Evolutionary conservation across 1,140 invertebrate genomes (phyloP).

Genomic region (Drusus annulatus): DNA sequence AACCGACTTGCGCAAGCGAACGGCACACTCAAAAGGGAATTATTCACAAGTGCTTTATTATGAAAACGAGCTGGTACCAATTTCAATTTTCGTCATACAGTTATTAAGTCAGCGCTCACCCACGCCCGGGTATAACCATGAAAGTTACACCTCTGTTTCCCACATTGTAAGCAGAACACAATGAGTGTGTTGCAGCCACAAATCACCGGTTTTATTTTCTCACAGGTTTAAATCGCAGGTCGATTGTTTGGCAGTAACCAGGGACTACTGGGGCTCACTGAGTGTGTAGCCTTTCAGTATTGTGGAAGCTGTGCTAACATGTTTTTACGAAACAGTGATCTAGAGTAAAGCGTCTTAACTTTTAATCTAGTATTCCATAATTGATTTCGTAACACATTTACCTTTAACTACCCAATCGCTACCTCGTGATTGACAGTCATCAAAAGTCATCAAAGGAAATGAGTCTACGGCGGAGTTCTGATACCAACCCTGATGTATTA

Average conservation of each 20-base stretch:
- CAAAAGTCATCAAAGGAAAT: too few relatives aligned
- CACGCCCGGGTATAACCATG: neutral
- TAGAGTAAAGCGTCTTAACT: neutral
- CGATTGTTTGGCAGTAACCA: conserved; percentile 18
- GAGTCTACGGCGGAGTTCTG: too few relatives aligned
- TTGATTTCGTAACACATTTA: too few relatives aligned
- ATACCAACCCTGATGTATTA: too few relatives aligned
- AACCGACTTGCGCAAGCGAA: neutral
- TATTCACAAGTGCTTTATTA: conserved; percentile 25
- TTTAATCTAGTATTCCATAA: too few relatives aligned
- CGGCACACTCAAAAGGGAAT: conserved; percentile 32
- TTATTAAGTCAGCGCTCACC: conserved; percentile 23
- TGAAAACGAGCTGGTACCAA: conserved; percentile 32
- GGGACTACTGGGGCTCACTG: neutral
- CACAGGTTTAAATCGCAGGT: conserved; percentile 14
- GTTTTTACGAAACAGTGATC: neutral
- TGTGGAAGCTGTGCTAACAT: conserved; percentile 3
- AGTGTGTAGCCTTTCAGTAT: neutral
- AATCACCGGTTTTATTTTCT: conserved; percentile 29
- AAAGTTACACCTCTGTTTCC: conserved; percentile 27
- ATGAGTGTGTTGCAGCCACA: conserved; percentile 10
- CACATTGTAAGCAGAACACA: conserved; percentile 18
- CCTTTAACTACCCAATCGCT: too few relatives aligned
- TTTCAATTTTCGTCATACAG: conserved; percentile 36
- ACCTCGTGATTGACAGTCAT: too few relatives aligned